Evolutionary conservation across 2,797 vertebrate species (phyloP), one percentile per base, ranked within the genome.

Genomic region (Pelobates cultripes): DNA sequence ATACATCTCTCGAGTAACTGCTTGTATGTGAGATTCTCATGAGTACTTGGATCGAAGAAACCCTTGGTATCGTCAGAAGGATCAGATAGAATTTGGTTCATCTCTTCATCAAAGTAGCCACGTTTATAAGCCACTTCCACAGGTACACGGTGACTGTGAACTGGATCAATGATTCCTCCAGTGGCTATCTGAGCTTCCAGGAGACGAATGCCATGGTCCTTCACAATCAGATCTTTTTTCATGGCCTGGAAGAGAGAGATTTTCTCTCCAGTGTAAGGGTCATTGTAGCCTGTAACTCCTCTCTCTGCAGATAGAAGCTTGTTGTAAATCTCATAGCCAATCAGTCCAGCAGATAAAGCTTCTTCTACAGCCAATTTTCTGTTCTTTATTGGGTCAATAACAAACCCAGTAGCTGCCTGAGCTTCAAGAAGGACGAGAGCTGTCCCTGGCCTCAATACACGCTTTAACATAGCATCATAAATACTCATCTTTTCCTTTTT

Each of bases 121-220:
- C 92, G 90, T 47, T 51, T 92, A 86, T 90, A 95, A 81, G 94
- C 94, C 75, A 92, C 83, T 28, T 94, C 85, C 73, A 94, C 85
- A 4, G 79, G 41, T 2, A 17, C 3, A 2, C 72, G 79, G 9
- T 81, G 79, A 44, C 79, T 81, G 73, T 71, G 70, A 4, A 79
- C 53, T 47, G 28, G 28, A 28, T 28, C 28, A 28, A 28, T 28
- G 28, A 28, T 28, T 1, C 28, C 28, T 28, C 28, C 94, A 84
- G 94, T 95, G 1, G 91, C 94, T 85, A 95, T 89, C 85, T 95
- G 94, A 53, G 94, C 94, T 83, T 95, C 94, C 28, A 95, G 91
- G 78, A 95, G 89, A 88, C 91, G 92, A 15, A 95, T 92, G 8
- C 87, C 93, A 87, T 94, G 92, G 57, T 92, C 88, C 41, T 92